These are phyloP conservation scores for Trissoscelio sp. DNA, from an alignment of 2,888 invertebrate species.

Conservation along the genomic window DNA sequence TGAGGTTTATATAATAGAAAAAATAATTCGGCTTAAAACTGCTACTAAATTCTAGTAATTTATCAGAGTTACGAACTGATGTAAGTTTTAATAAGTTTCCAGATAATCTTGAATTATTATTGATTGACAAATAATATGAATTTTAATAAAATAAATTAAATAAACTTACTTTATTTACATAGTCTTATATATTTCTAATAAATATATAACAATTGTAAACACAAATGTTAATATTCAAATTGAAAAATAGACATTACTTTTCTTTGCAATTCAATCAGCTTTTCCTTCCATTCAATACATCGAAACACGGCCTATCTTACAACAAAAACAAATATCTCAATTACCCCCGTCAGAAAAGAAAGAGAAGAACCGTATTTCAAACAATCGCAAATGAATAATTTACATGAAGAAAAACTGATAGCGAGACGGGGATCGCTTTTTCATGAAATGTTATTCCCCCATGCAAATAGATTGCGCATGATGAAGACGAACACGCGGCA, in stretches of 20 bases:
- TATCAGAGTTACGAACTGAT: too few relatives aligned
- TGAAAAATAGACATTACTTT: neutral
- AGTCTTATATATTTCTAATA: too few relatives aligned
- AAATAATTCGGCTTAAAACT: too few relatives aligned
- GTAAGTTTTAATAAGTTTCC: too few relatives aligned
- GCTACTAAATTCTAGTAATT: too few relatives aligned
- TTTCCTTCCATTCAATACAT: neutral
- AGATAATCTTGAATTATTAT: too few relatives aligned
- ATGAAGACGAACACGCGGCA: slow-evolving; percentile 71
- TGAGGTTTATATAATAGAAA: too few relatives aligned
- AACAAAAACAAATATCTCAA: slow-evolving; percentile 43
- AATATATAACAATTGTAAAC: too few relatives aligned
- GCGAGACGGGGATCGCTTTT: slow-evolving; percentile 44
- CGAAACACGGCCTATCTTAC: neutral
- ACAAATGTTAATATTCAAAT: too few relatives aligned
- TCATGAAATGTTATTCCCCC: slow-evolving; percentile 57
- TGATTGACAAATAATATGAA: too few relatives aligned
- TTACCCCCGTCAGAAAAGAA: slow-evolving; percentile 11
- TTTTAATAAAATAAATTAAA: too few relatives aligned
- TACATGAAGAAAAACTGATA: slow-evolving; percentile 49
- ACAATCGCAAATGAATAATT: slow-evolving; percentile 59
- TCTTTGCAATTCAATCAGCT: neutral
- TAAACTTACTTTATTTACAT: too few relatives aligned
- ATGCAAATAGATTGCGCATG: slow-evolving; percentile 65
- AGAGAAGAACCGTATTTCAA: slow-evolving; percentile 35